Base-by-base conservation (phyloP, 1,140 invertebrate genomes). In the Drosophila sp. region DNA sequence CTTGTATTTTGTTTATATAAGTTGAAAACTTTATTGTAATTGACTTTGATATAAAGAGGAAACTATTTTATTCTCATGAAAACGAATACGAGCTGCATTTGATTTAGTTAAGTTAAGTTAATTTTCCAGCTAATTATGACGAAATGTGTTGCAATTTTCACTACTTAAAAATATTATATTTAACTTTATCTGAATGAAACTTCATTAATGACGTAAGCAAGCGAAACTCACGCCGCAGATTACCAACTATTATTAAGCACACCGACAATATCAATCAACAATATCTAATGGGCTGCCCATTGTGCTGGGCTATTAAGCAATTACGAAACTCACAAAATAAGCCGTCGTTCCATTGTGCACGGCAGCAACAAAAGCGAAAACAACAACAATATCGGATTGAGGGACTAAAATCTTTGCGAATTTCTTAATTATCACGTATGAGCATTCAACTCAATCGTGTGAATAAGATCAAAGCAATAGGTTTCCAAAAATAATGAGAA, bases 381-480 rank as follows among this genome's bases (percentile, higher is more conserved):
- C 9, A 59, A 46, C 14, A 34, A 21, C n/a, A 41, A 38, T 2
- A 56, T 9, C 11, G 38, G 7, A 34, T 18, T 4, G n/a, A 45
- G 34, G 27, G 16, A 27, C 16, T 57, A 32, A 59, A 57, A 72
- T 63, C 63, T 54, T 45, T 71, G 78, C 83, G 61, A 87, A 89
- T 70, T 72, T 43, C 72, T 69, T 89, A 87, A 89, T 87, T 87
- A 87, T 78, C 82, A 79, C 82, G 82, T 87, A 78, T 51, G 25
- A 41, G 29, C 58, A 53, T 64, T 65, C 64, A 56, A 58, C 34
- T 76, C 45, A 50, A 29, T 71, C 56, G 61, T 53, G 61, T 64
- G 72, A 75, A 67, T 45, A 56, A 7, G n/a, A 51, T 51, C 9
- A 7, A 13, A 36, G 21, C 21, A 21, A 21, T 21, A 21, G 21